Conservation (phyloP, 2,797 vertebrate genomes). For the Fringilla coelebs region DNA sequence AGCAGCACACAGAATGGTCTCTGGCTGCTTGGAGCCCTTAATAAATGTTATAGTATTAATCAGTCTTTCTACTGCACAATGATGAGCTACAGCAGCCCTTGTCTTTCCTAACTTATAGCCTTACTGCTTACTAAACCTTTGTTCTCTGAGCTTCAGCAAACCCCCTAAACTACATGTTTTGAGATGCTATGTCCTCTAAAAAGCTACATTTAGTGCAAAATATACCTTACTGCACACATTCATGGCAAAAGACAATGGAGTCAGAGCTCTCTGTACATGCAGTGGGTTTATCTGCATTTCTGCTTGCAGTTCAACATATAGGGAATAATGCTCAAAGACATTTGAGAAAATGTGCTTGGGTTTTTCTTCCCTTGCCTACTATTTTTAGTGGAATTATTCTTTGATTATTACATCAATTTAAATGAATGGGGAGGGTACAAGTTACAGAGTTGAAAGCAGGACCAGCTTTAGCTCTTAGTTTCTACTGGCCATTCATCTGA, state of each 20-base stretch:
- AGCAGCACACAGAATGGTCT: neutral
- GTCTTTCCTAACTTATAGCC: neutral
- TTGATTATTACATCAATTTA: neutral
- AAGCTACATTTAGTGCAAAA: neutral
- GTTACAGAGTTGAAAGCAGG: neutral
- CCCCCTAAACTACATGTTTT: neutral
- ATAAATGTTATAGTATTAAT: neutral
- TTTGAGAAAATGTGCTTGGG: neutral
- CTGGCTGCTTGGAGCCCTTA: neutral
- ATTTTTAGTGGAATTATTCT: neutral
- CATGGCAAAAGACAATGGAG: neutral
- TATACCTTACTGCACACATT: neutral
- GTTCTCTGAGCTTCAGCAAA: neutral
- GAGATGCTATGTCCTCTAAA: neutral
- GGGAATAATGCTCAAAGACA: neutral
- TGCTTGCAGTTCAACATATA: neutral
- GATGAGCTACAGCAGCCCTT: neutral
- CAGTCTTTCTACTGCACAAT: neutral
- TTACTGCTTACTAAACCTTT: neutral
- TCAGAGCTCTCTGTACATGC: neutral
- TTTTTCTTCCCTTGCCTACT: neutral
- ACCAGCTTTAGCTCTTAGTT: neutral
- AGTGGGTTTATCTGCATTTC: neutral
- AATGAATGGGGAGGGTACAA: neutral
- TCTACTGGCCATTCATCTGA: slow-evolving; percentile 35